A percentile compares a stretch with the other conserved stretches of the same genome.
phyloP scores from a whole-genome alignment of 1,140 invertebrate species.

The Aricia agestis region DNA sequence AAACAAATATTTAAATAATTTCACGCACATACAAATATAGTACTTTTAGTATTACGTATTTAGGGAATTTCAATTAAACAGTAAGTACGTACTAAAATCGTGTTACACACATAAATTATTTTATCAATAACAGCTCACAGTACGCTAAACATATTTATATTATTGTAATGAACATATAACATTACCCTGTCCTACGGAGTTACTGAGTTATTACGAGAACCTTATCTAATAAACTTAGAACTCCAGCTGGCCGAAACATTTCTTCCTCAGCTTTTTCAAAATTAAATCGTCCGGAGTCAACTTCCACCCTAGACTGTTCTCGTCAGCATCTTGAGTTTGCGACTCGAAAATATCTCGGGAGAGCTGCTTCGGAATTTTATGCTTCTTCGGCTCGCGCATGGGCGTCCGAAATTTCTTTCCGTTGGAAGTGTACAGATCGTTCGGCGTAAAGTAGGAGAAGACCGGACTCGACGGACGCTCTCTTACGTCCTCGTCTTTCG shows the following conservation, averaged over 20 bases:
- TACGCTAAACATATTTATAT: background rate
- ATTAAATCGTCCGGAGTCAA: constrained; percentile 53
- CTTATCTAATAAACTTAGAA: constrained; percentile 35
- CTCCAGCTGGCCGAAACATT: constrained; percentile 55
- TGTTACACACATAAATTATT: constrained; percentile 4
- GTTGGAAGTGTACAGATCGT: constrained; percentile 6
- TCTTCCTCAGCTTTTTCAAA: constrained; percentile 52
- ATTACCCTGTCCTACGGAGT: constrained; percentile 58
- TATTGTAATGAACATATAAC: constrained; percentile 17
- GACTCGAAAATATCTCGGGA: constrained; percentile 66
- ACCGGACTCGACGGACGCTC: constrained; percentile 54
- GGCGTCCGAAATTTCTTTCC: constrained; percentile 5
- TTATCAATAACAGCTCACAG: background rate
- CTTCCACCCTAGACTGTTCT: constrained; percentile 51
- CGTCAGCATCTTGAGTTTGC: constrained; percentile 53
- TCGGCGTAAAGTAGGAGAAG: constrained; percentile 62
- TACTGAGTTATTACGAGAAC: background rate
- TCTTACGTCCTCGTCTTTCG: constrained; percentile 46
- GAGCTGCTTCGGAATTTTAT: constrained; percentile 36
- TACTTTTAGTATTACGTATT: constrained; percentile 8
- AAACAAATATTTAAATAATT: background rate
- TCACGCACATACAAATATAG: constrained; percentile 2
- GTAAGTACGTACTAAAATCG: background rate
- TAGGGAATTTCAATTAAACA: background rate
- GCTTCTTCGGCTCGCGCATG: constrained; percentile 29